These are phyloP conservation scores for Lophochroa leadbeateri DNA, from an alignment of 2,113 vertebrate genomes.

Conservation along the genomic window DNA sequence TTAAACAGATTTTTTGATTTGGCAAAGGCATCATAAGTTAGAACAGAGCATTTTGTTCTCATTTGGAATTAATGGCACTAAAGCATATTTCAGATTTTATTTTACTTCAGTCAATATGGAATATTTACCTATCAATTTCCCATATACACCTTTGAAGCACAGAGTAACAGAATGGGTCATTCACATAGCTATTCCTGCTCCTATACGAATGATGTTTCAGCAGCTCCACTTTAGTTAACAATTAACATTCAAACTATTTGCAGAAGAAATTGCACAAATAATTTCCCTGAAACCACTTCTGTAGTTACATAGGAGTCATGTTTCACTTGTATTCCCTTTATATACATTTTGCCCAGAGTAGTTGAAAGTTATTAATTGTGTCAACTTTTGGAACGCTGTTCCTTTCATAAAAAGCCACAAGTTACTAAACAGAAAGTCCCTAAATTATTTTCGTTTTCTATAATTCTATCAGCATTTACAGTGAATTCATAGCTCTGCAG, in stretches of 20 bases:
- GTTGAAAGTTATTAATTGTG: background rate
- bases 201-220: background rate
- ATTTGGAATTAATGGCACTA: background rate
- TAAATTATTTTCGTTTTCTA: background rate
- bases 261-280: background rate
- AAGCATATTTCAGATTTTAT: background rate
- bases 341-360: background rate
- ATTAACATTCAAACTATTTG: conserved; percentile 42
- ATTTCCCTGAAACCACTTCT: background rate
- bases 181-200: background rate
- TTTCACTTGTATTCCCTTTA: background rate
- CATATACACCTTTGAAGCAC: background rate
- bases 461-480: background rate
- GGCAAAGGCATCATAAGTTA: background rate
- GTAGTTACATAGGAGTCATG: background rate
- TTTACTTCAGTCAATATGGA: background rate
- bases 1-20: background rate
- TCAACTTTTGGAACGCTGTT: background rate
- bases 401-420: background rate
- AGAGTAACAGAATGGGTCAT: background rate
- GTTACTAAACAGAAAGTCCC: background rate
- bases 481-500: background rate
- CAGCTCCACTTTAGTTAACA: conserved; percentile 19
- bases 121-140: background rate
- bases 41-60: background rate